Evolutionary conservation across 2,888 invertebrate species (phyloP), one percentile per base, ranked within the genome.

Genomic region (Cryptosula pallasiana): DNA sequence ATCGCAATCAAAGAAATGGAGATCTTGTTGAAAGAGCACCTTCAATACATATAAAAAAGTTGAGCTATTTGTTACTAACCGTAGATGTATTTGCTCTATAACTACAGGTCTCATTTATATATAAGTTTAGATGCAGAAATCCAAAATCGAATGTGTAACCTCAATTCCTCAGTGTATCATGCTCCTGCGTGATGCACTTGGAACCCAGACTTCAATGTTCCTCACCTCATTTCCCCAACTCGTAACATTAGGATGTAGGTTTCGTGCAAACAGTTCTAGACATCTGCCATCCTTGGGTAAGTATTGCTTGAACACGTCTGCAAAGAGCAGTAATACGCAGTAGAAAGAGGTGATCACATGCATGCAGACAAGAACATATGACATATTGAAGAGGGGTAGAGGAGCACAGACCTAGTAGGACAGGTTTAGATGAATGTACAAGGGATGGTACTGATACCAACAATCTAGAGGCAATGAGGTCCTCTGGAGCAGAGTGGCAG

Each of bases 391-490:
- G n/a, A n/a, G n/a, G n/a, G n/a, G n/a, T n/a, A n/a, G n/a, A n/a
- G n/a, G n/a, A n/a, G 25, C 23, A 73, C 74, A 87, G 87, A 89
- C 91, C 90, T 77, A 88, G 80, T 72, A 97, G 85, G 0, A 95
- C 95, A 55, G 96, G 96, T 85, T 98, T 98, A 83, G 95, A 94
- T 0, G 97, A 97, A 86, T 97, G 96, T 73, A 96, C 87, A 23
- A 92, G 91, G 86, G 95, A 95, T 0, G 97, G 96, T 29, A 94
- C 87, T 83, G 94, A 94, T 25, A 92, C 85, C 72, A 96, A 82
- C 63, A 93, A 79, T 81, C 89, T 89, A 2, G 87, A 84, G 75
- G 87, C 82, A 58, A 82, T 84, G 29, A 79, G 69, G 0, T 69
- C 29, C 35, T 35, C 58, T 23, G 82, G 81, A 16, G 35, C 25